Evolutionary conservation across 2,113 vertebrate species (phyloP).

Genomic region (Bostrychus sinensis): DNA sequence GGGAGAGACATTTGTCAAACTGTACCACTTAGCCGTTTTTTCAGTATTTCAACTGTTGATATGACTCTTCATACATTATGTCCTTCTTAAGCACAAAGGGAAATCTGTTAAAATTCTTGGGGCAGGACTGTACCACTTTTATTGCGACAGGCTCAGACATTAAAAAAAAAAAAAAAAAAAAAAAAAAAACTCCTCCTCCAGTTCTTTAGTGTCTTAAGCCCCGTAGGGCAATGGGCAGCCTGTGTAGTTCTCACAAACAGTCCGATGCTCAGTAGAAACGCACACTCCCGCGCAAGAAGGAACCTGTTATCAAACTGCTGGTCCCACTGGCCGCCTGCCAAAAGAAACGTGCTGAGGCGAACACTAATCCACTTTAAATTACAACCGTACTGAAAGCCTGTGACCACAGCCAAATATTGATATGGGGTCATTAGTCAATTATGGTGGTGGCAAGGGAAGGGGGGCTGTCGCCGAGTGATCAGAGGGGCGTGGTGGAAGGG

Average conservation of each 20-base stretch:
- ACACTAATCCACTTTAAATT: conserved; percentile 81
- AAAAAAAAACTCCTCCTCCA: conserved; percentile 42
- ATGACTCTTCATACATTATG: too few species aligned
- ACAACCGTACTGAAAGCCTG: conserved; percentile 76
- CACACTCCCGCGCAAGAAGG: conserved; percentile 71
- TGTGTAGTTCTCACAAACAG: conserved; percentile 60
- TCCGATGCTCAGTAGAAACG: conserved; percentile 31
- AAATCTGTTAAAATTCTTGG: too few species aligned
- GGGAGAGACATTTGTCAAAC: too few species aligned
- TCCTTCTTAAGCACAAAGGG: too few species aligned
- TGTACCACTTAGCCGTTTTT: too few species aligned
- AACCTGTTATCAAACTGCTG: conserved; percentile 79
- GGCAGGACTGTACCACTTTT: too few species aligned
- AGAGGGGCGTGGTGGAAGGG: conserved; percentile 30
- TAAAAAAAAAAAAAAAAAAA: too few species aligned
- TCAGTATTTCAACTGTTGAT: too few species aligned
- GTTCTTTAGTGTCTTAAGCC: conserved; percentile 54
- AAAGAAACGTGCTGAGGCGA: conserved; percentile 78
- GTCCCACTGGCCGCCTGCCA: conserved; percentile 78
- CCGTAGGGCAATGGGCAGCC: conserved; percentile 67
- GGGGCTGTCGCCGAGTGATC: conserved; percentile 61
- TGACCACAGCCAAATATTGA: conserved; percentile 79
- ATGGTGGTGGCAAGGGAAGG: conserved; percentile 28
- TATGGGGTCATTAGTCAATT: conserved; percentile 79
- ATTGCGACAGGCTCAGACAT: conserved; percentile 3